These are phyloP conservation scores for Hipparchia semele DNA, from an alignment of 2,888 invertebrate species.

Conservation along the genomic window DNA sequence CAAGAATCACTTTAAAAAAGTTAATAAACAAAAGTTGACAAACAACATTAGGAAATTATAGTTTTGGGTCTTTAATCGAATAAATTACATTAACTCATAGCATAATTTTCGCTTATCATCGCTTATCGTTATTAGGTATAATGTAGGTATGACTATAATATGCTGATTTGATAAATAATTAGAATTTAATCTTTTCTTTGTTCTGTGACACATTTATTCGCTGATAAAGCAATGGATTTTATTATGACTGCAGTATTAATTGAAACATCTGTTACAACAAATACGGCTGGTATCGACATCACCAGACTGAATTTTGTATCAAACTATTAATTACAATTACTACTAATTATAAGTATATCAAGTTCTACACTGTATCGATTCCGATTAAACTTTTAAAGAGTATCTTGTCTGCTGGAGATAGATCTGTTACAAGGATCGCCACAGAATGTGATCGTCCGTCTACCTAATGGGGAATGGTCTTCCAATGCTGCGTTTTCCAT, in stretches of 20 bases:
- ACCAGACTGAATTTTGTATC: neutral
- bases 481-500: too few relatives aligned
- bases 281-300: neutral
- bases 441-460: too few relatives aligned
- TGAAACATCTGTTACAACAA: neutral
- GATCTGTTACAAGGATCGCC: too few relatives aligned
- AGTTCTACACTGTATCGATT: too few relatives aligned
- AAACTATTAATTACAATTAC: too few relatives aligned
- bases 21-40: neutral
- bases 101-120: conserved; percentile 10
- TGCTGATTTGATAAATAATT: conserved; percentile 12
- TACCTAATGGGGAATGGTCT: too few relatives aligned
- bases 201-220: conserved; percentile 9
- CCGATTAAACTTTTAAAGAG: too few relatives aligned
- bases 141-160: conserved; percentile 17
- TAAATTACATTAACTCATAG: neutral
- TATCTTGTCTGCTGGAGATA: too few relatives aligned
- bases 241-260: conserved; percentile 8
- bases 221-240: conserved; percentile 7
- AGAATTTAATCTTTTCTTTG: conserved; percentile 12
- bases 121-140: conserved; percentile 5
- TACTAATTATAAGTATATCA: too few relatives aligned
- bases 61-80: neutral
- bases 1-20: too few relatives aligned
- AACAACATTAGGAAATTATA: neutral